Conservation (phyloP, 2,113 vertebrate species). For the Lontra canadensis region DNA sequence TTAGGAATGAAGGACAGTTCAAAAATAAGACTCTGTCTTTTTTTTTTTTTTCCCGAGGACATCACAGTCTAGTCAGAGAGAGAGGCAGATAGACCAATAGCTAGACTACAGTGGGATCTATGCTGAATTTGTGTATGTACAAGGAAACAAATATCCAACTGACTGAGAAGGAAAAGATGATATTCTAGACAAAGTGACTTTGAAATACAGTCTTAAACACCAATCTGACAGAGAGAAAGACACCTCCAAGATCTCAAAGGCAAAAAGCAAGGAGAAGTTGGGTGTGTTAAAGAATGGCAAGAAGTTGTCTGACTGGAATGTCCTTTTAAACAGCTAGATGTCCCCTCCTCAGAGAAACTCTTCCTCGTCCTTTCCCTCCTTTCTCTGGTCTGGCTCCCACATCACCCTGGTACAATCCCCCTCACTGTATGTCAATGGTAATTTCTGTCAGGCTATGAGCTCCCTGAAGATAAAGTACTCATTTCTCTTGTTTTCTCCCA, state of each 20-base stretch:
- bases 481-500: neutral
- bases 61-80: constrained; percentile 34
- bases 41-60: neutral
- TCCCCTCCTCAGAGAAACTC: neutral
- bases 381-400: neutral
- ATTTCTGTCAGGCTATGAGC: neutral
- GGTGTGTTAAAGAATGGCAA: neutral
- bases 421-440: neutral
- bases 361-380: neutral
- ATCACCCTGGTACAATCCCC: neutral
- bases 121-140: neutral
- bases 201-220: constrained; percentile 36
- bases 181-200: neutral
- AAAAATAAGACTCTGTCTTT: constrained; percentile 54
- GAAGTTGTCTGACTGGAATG: constrained; percentile 1
- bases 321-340: neutral
- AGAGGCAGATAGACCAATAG: neutral
- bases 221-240: neutral
- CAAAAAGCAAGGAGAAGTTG: neutral
- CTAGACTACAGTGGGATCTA: neutral
- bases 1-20: neutral
- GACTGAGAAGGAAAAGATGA: neutral
- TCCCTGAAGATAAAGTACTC: constrained; percentile 30
- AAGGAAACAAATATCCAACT: neutral
- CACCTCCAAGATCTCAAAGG: neutral